Conservation (phyloP, 2,888 invertebrate species). For the Sialis lutaria region DNA sequence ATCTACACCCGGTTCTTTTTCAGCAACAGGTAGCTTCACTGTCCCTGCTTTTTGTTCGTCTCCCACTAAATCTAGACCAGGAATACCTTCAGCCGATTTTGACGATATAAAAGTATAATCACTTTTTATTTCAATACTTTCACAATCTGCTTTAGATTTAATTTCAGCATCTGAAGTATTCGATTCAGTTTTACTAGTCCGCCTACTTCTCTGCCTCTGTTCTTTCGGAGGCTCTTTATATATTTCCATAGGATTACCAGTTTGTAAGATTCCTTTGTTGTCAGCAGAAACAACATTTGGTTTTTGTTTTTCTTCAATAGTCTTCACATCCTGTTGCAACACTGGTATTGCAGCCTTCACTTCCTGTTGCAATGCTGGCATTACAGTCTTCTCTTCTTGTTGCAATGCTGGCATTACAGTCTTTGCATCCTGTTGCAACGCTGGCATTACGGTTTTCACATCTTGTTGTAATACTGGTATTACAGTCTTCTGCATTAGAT, state of each 20-base stretch:
- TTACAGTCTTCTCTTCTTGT: conserved; percentile 11
- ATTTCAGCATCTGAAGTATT: neutral
- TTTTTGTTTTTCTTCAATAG: neutral
- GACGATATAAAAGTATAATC: conserved; percentile 3
- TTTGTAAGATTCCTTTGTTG: no score
- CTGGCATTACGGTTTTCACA: conserved; percentile 15
- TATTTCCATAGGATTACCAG: neutral
- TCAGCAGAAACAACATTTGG: neutral
- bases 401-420: conserved; percentile 14
- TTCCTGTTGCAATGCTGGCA: neutral
- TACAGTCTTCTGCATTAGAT: neutral
- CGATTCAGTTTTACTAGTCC: neutral
- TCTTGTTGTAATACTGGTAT: conserved; percentile 2
- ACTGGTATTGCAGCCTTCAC: neutral
- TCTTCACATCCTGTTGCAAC: neutral
- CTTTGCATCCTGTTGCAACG: conserved; percentile 11
- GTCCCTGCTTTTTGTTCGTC: conserved; percentile 18
- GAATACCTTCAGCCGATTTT: conserved; percentile 36
- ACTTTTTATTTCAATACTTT: neutral
- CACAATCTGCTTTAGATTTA: conserved; percentile 22
- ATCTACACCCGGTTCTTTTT: conserved; percentile 25
- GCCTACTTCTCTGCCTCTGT: neutral
- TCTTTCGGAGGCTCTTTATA: conserved; percentile 4
- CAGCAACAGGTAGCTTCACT: neutral
- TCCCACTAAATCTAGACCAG: conserved; percentile 52